Conservation (phyloP, 2,113 vertebrate species). For the Hypanus sabinus region DNA sequence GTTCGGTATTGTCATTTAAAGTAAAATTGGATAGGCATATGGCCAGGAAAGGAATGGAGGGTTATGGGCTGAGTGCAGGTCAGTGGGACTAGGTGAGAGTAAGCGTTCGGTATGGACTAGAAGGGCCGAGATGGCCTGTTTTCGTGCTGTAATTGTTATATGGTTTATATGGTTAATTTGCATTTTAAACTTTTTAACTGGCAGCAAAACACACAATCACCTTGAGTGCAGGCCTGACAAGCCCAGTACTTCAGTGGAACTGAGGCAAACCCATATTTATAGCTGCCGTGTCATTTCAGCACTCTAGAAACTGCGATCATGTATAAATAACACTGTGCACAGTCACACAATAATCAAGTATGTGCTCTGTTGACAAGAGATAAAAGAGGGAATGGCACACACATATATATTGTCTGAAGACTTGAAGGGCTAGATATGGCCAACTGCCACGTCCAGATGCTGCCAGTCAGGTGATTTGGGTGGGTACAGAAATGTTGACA, state of each 20-base stretch:
- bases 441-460: not conserved
- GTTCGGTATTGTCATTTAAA: too few relatives aligned
- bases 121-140: too few relatives aligned
- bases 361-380: not conserved
- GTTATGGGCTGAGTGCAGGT: too few relatives aligned
- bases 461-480: not conserved
- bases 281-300: not conserved
- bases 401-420: not conserved
- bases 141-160: too few relatives aligned
- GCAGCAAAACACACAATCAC: not conserved
- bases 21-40: too few relatives aligned
- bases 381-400: not conserved
- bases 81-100: too few relatives aligned
- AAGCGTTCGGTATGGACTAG: too few relatives aligned
- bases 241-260: not conserved
- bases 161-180: too few relatives aligned
- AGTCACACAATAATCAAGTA: not conserved
- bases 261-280: conserved; percentile 12
- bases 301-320: conserved; percentile 4
- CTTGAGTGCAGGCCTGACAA: not conserved
- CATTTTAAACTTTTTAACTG: not conserved
- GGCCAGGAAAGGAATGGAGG: too few relatives aligned
- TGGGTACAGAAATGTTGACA: not conserved
- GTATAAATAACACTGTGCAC: not conserved
- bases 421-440: not conserved